A percentile compares a stretch with the other conserved stretches of the same genome.
phyloP scores from a whole-genome alignment of 1,140 invertebrate species.

The Drosophila repletoides region DNA sequence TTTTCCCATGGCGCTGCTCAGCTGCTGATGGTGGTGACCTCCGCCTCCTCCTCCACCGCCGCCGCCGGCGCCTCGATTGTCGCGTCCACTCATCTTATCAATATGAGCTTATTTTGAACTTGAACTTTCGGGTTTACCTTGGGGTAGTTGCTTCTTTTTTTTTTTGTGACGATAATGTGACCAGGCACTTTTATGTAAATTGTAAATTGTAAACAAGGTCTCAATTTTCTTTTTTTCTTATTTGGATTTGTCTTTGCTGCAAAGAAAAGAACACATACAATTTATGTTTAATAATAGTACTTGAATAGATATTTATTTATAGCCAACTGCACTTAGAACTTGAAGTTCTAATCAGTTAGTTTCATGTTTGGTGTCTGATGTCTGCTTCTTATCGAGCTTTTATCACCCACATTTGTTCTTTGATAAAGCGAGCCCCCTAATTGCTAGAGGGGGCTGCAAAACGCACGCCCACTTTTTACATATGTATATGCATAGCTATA shows the following conservation, averaged over 20 bases:
- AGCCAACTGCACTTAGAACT: constrained; percentile 8
- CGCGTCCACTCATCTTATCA: constrained; percentile 81
- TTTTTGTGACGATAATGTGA: not conserved
- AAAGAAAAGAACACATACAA: constrained; percentile 19
- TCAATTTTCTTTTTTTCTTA: not conserved
- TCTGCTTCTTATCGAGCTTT: constrained; percentile 12
- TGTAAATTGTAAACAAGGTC: constrained; percentile 35
- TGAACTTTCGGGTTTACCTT: constrained; percentile 63
- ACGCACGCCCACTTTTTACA: constrained; percentile 13
- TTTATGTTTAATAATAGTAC: not conserved
- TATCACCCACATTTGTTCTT: constrained; percentile 7
- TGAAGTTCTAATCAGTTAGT: constrained; percentile 15
- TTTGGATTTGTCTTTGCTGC: constrained; percentile 65
- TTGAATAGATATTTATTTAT: constrained; percentile 7
- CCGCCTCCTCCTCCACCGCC: constrained; percentile 56
- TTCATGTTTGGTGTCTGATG: constrained; percentile 1
- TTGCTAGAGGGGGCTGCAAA: constrained; percentile 4
- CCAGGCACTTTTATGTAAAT: not conserved
- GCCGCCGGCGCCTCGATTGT: constrained; percentile 70
- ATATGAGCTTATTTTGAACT: constrained; percentile 48
- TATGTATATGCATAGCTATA: not conserved
- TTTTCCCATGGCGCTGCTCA: constrained; percentile 81
- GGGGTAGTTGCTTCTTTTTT: constrained; percentile 6
- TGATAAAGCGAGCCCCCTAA: constrained; percentile 45
- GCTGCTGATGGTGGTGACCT: constrained; percentile 66